Conservation (phyloP, 1,140 invertebrate species). For the Bicyclus anynana region DNA sequence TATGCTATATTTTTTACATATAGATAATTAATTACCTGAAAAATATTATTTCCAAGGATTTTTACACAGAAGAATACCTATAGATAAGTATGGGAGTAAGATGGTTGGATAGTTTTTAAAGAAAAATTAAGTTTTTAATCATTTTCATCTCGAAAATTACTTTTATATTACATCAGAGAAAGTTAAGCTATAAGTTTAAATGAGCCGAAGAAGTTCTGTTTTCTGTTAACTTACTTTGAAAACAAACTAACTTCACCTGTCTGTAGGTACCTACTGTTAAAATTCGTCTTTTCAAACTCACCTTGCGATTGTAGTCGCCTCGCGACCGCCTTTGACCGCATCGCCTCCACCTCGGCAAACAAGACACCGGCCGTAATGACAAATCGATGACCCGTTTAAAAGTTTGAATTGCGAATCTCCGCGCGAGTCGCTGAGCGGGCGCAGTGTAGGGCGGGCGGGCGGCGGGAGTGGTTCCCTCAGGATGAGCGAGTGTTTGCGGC, state of each 20-base stretch:
- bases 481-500: conserved; percentile 45
- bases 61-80: too few relatives aligned
- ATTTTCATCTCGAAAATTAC: too few relatives aligned
- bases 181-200: too few relatives aligned
- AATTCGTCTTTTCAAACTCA: conserved; percentile 36
- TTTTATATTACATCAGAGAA: too few relatives aligned
- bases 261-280: background rate
- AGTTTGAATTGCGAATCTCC: conserved; percentile 43
- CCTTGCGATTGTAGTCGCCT: conserved; percentile 76
- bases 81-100: too few relatives aligned
- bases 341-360: conserved; percentile 51
- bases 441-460: conserved; percentile 55
- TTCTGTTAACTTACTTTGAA: too few relatives aligned
- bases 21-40: too few relatives aligned
- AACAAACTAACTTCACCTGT: background rate
- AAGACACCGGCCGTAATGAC: conserved; percentile 50
- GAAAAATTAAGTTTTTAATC: too few relatives aligned
- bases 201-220: too few relatives aligned
- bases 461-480: conserved; percentile 44
- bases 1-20: too few relatives aligned
- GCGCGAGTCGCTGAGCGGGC: conserved; percentile 37
- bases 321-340: conserved; percentile 78
- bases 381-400: conserved; percentile 62
- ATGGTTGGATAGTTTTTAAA: too few relatives aligned
- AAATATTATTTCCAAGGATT: too few relatives aligned